Evolutionary conservation across 2,888 invertebrate species (phyloP).

Genomic region (Linyphia triangularis): DNA sequence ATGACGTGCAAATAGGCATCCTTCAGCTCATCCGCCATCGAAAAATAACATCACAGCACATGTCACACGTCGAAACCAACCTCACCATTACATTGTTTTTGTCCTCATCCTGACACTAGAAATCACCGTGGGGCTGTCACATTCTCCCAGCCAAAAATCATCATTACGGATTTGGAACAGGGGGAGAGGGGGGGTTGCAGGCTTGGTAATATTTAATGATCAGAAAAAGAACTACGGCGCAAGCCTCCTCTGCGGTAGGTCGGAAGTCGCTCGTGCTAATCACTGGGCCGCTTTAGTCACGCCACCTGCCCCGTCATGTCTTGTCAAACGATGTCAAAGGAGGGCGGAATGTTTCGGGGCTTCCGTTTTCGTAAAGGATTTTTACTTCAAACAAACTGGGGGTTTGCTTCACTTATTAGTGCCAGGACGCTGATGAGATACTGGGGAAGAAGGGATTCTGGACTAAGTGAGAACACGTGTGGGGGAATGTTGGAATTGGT

Average conservation of each 20-base stretch:
- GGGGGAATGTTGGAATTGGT: background rate
- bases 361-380: background rate
- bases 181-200: background rate
- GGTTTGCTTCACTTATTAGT: slow-evolving; percentile 2
- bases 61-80: slow-evolving; percentile 4
- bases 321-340: background rate
- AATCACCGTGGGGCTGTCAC: background rate
- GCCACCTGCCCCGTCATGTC: slow-evolving; percentile 39
- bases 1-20: background rate
- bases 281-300: slow-evolving; percentile 50
- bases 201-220: slow-evolving; percentile 28
- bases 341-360: background rate
- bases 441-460: background rate
- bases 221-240: background rate
- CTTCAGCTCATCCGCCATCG: background rate
- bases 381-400: background rate
- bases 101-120: background rate
- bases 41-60: background rate
- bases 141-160: slow-evolving; percentile 26
- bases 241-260: slow-evolving; percentile 52
- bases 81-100: slow-evolving; percentile 16
- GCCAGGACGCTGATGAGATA: background rate
- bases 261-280: slow-evolving; percentile 47
- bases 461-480: slow-evolving; percentile 6
- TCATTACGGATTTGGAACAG: slow-evolving; percentile 41